Evolutionary conservation across 2,888 invertebrate genomes (phyloP), one percentile per base, ranked within the genome.

Genomic region (Mylabris sibirica): DNA sequence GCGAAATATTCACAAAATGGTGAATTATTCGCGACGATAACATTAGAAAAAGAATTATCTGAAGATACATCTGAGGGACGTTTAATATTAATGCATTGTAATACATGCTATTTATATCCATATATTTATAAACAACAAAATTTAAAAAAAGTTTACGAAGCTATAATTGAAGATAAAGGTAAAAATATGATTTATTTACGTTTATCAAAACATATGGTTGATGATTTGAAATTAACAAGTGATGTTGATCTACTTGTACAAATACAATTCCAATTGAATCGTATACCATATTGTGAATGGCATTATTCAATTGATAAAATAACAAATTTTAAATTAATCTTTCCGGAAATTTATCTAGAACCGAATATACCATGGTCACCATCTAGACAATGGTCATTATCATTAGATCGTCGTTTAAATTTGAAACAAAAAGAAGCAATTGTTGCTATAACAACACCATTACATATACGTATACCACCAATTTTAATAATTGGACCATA

Each of bases 51-150:
- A 79, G 91, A 92, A 78, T 87, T 95, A 59, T 93, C 93, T 0
- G 94, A 94, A 82, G 95, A 95, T 80, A 93, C 94, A 3, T 90
- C 92, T 12, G 92, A 93, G 61, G 95, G 95, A 0, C 87, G 94
- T 30, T 86, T 95, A 14, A 91, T 95, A 70, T 85, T 94, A 17
- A 92, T 92, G 78, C 93, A 92, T 78, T 94, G 93, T 80, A 90
- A 89, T 69, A 89, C 89, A 49, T 90, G 93, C 8, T 88, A 77
- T 72, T 64, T 88, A 87, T 49, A 85, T 84, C 64, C 77, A 0
- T 69, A 68, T 9, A 26, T 22, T 3, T 41, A 26, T 3, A 69
- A 70, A 59, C 63, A 57, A 34, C 53, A 60, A 22, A 30, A 60
- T 3, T 79, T 81, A 68, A 84, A 86, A 9, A 84, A 85, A 77